phyloP scores from a whole-genome alignment of 1,140 invertebrate species.

The Bombus difficillimus region DNA sequence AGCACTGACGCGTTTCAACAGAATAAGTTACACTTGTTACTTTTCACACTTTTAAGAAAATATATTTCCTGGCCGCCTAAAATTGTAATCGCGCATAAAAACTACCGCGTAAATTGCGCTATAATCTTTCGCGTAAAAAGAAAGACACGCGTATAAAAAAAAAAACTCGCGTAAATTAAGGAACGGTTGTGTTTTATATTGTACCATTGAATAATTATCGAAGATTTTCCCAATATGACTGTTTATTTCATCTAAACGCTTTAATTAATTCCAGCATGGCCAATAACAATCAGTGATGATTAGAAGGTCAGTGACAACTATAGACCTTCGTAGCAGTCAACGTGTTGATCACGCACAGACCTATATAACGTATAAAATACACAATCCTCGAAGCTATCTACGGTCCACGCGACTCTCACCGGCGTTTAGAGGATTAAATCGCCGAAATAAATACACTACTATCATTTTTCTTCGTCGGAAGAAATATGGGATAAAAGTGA shows the following conservation, averaged over 20 bases:
- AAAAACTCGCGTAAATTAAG: no score
- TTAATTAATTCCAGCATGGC: background rate
- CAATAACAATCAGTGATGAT: background rate
- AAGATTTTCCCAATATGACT: background rate
- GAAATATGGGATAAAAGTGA: background rate
- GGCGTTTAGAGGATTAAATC: slow-evolving; percentile 3
- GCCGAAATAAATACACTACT: background rate
- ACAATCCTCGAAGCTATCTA: background rate
- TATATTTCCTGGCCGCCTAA: no score
- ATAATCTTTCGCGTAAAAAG: no score
- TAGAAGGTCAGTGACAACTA: background rate
- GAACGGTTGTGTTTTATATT: no score
- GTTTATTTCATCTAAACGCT: background rate
- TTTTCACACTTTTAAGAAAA: no score
- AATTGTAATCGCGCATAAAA: no score
- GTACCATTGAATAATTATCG: no score
- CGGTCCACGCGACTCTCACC: background rate
- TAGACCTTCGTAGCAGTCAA: background rate
- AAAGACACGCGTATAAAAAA: no score
- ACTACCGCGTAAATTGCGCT: no score
- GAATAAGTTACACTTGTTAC: no score
- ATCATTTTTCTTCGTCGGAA: background rate
- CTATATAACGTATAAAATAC: slow-evolving; percentile 7
- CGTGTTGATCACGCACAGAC: background rate
- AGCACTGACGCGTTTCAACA: no score